Conservation (phyloP, 2,113 vertebrate species). For the Mustela nigripes region DNA sequence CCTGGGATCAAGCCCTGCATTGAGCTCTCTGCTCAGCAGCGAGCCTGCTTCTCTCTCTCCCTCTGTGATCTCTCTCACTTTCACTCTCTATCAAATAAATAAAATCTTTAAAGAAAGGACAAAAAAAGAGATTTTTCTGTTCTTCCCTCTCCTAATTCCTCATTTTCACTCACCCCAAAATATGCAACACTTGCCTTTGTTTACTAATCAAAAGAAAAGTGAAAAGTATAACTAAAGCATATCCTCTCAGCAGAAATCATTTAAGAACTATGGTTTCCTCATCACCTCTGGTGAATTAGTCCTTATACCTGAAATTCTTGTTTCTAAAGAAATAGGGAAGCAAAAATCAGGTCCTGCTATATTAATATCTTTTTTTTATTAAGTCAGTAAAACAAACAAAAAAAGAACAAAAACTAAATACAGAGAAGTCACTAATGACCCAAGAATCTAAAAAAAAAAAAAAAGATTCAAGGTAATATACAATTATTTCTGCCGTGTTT, state of each 20-base stretch:
- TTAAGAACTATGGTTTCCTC: not conserved
- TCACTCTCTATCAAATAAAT: too few relatives aligned
- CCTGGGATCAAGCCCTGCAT: not conserved
- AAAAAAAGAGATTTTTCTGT: not conserved
- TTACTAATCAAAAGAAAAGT: not conserved
- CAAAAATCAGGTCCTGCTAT: not conserved
- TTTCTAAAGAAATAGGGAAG: not conserved
- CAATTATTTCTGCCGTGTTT: not conserved
- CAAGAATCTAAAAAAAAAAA: not conserved
- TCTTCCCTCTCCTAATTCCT: not conserved
- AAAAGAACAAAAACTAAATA: not conserved
- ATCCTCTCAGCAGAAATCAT: not conserved
- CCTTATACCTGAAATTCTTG: not conserved
- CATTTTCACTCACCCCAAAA: not conserved
- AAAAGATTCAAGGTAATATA: not conserved
- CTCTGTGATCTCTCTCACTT: too few relatives aligned
- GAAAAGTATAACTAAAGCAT: not conserved
- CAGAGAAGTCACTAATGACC: not conserved
- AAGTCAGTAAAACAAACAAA: not conserved
- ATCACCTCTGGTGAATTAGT: not conserved
- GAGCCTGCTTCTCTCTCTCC: too few relatives aligned
- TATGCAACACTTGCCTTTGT: not conserved
- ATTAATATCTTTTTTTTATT: not conserved
- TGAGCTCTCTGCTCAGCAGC: not conserved
- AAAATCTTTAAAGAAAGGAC: not conserved